phyloP scores from a whole-genome alignment of 1,140 invertebrate genomes.

The Aphidius ervi region DNA sequence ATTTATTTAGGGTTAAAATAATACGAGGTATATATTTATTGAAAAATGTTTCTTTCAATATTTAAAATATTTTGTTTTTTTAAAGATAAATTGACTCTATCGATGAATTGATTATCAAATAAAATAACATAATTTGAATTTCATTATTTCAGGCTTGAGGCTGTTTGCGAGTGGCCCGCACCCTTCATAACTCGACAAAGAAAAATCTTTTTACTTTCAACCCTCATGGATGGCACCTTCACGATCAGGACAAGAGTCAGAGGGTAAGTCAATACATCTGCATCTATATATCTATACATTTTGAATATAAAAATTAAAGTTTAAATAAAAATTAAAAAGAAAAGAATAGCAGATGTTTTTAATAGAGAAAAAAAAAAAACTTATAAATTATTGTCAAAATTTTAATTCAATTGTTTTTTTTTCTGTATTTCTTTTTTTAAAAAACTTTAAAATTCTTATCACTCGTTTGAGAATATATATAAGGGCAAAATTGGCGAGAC shows the following conservation, averaged over 20 bases:
- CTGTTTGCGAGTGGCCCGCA: conserved; percentile 41
- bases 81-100: background rate
- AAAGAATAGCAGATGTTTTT: conserved; percentile 52
- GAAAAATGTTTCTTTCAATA: no score
- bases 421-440: background rate
- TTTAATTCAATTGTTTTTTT: background rate
- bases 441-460: background rate
- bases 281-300: background rate
- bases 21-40: no score
- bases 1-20: no score
- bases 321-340: conserved; percentile 22
- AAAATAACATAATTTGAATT: conserved; percentile 39
- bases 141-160: conserved; percentile 37
- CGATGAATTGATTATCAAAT: background rate
- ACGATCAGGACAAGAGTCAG: conserved; percentile 3
- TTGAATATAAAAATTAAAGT: conserved; percentile 2
- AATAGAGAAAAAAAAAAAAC: conserved; percentile 51
- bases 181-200: conserved; percentile 18
- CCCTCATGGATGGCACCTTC: conserved; percentile 13
- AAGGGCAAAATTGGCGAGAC: no score
- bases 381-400: conserved; percentile 11
- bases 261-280: background rate
- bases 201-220: no score
- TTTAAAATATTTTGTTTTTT: background rate
- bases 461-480: background rate